Conservation (phyloP, 2,113 vertebrate species). For the Antigone vipio region DNA sequence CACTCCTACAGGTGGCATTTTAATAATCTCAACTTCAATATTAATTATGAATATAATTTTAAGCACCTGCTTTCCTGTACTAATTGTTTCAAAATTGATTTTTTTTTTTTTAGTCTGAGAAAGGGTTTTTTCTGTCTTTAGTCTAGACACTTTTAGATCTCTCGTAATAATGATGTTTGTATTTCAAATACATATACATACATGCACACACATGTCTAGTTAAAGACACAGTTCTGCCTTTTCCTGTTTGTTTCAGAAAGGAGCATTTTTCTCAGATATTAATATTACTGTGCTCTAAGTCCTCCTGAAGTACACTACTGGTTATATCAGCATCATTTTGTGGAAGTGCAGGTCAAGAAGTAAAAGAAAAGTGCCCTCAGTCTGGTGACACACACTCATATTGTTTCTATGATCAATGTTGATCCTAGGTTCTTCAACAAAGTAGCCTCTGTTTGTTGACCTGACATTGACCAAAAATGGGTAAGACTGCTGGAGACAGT, state of each 20-base stretch:
- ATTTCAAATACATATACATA: background rate
- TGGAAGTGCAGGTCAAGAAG: background rate
- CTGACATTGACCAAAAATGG: background rate
- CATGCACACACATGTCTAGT: fast-evolving
- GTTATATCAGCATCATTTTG: background rate
- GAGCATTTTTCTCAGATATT: background rate
- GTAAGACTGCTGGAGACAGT: background rate
- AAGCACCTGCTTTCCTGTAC: background rate
- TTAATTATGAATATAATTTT: background rate
- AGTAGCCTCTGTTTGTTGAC: background rate
- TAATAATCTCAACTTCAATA: background rate
- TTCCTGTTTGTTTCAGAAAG: background rate
- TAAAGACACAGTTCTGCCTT: background rate
- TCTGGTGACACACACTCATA: background rate
- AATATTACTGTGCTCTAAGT: background rate
- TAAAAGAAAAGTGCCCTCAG: background rate
- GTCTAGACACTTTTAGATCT: background rate
- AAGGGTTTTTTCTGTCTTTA: background rate
- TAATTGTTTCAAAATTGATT: background rate
- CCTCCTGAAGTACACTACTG: background rate
- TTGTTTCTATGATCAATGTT: background rate
- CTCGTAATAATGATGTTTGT: background rate
- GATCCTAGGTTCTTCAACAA: background rate
- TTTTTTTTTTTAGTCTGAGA: background rate
- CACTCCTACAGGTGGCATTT: background rate